Conservation (phyloP, 2,113 vertebrate species). For the Tringa solitaria region DNA sequence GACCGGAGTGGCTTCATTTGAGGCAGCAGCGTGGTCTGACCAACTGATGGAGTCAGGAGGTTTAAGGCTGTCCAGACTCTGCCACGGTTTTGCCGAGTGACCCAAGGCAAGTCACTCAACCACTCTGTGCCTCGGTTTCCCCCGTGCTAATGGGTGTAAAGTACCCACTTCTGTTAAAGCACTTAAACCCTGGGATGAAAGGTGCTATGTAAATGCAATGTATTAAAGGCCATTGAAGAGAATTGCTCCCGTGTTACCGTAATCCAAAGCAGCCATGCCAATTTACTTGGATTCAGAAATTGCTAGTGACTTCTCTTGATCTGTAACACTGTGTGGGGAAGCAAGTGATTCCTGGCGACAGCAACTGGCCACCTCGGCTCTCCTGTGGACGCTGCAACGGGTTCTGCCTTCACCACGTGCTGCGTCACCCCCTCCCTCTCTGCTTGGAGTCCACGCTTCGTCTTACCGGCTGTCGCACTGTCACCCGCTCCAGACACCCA, state of each 20-base stretch:
- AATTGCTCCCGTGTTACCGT: not conserved
- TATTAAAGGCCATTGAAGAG: conserved; percentile 25
- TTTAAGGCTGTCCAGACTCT: conserved; percentile 5
- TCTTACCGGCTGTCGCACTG: fast-evolving
- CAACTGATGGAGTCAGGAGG: not conserved
- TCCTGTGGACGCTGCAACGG: not conserved
- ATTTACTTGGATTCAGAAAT: not conserved
- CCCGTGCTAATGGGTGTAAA: not conserved
- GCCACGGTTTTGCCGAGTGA: not conserved
- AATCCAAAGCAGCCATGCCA: not conserved
- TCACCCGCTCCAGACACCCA: fast-evolving
- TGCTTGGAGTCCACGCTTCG: not conserved
- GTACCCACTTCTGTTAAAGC: not conserved
- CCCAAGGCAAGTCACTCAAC: conserved; percentile 12
- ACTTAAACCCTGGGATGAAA: conserved; percentile 47
- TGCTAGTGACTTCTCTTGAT: not conserved
- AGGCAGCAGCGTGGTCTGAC: not conserved
- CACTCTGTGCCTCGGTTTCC: conserved; percentile 48
- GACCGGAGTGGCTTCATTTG: not conserved
- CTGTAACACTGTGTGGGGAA: not conserved
- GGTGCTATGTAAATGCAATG: conserved; percentile 55
- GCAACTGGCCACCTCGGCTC: not conserved
- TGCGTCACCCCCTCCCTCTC: not conserved
- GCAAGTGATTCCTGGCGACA: not conserved
- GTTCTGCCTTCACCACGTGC: not conserved